Base-by-base conservation (phyloP, 2,113 vertebrate genomes). In the Pelodiscus sinensis region DNA sequence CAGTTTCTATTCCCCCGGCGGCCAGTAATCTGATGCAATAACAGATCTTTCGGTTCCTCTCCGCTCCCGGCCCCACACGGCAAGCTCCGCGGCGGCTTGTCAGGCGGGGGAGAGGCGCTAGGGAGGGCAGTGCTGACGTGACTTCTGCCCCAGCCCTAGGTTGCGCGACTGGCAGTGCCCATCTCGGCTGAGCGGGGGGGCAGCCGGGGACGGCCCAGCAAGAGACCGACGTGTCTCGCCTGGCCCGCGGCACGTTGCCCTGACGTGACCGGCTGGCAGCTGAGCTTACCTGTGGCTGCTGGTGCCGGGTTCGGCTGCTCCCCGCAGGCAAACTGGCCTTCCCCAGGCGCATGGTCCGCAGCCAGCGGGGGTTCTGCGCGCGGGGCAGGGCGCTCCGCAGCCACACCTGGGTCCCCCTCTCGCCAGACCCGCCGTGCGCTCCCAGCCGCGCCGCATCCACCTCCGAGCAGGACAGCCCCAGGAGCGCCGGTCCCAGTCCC, bases 211-310 rank as follows among this genome's bases (percentile, higher is more conserved):
- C 5, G 57, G 22, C 57, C 57, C 22, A 58, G 24, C 22, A 11
- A 58, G 57, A 58, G 57, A 58, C 22, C 24, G 57, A 58, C 22
- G 10, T 25, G 57, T 58, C 57, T 58, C 1, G 83, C 90, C 51
- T 85, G 16, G 57, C 38, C 54, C 86, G 85, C 78, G 21, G 92
- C 94, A 93, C 94, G 86, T 51, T 81, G 4, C 50, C 81, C 79
- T 65, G 90, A 21, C 24, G 57, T 92, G 18, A 44, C 51, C 51
- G 14, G 73, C 81, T 86, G 92, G 92, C 60, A 11, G 60, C 25
- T 13, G 10, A 2, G 13, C 87, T 82, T n/a, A 81, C 85, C 85
- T 80, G 85, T 44, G 38, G 77, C 84, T n/a, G 84, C 38, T 44
- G 25, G 84, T 8, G 18, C 38, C 38, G 9, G 44, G 77, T 21